Evolutionary conservation across 2,888 invertebrate genomes (phyloP), one percentile per base, ranked within the genome.

Genomic region (Timema cristinae): DNA sequence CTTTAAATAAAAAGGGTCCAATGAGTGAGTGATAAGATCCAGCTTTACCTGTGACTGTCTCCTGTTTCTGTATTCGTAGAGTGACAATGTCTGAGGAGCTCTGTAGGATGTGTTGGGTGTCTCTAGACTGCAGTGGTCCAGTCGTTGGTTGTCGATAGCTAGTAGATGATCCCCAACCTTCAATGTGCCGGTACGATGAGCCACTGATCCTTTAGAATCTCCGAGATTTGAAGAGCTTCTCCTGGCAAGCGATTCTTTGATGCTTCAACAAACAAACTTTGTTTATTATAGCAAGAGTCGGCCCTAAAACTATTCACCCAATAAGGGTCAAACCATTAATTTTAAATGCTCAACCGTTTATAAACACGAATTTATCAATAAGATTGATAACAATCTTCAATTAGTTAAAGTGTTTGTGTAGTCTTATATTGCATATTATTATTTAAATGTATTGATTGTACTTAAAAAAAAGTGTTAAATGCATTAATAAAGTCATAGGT

Each of bases 141-240:
- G 83, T 0, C 91, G 90, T 78, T 94, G 90, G 76, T 91, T 91
- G 80, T 97, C 95, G 72, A 97, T 94, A 0, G 95, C 93, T 13
- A 97, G 82, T 0, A 97, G 85, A 73, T 92, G 89, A 80, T 97
- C 97, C 0, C 96, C 96, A 0, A 92, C 88, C 32, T 93, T 89
- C 56, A 97, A 83, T 0, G 94, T 93, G 2, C 97, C 97, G 48
- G 92, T 93, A 66, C 95, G 86, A 83, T 97, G 94, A 0, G 97
- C 95, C 0, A 93, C 90, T 54, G 96, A 96, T 10, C 97, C 97
- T 66, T 92, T 89, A 71, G 90, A 11, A 98, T 93, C 78, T 95
- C 94, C 0, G 94, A 91, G 79, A 97, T 95, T 67, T 93, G 32
- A 11, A 74, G 71, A 11, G 73, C 72, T 50, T 76, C 75, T n/a